Base-by-base conservation (phyloP, 2,797 vertebrate species). In the Chrosomus eos region DNA sequence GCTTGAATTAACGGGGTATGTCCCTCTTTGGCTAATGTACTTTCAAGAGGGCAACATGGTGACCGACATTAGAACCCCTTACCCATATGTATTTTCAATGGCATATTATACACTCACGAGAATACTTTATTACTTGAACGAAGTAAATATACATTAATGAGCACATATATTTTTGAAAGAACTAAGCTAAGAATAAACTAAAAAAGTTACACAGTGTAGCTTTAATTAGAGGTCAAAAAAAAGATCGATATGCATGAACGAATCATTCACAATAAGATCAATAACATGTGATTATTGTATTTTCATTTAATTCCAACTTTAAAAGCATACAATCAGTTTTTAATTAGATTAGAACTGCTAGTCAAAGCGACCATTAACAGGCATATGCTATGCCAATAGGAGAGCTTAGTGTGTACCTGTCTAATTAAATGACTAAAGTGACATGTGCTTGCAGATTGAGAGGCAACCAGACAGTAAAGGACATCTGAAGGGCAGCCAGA, bases 401-500 rank as follows among this genome's bases (percentile, higher is more conserved):
- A 75, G 43, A 83, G 3, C 8, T 83, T 26, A 33, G 28, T 28
- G 48, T 64, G 33, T 28, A 16, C 10, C 45, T 73, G 5, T 71
- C 48, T 53, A 48, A 73, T 74, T 82, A 67, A 75, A 68, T 55
- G 48, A 62, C 13, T 72, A 45, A 43, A 64, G 21, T 82, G 58
- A 36, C 14, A 18, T 66, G 40, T 64, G 64, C 1, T 60, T 70
- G 48, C 53, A 72, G 76, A 60, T 28, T 72, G 51, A 71, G 73
- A 55, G 62, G 64, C 11, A 26, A 68, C 19, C 62, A 18, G 28
- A 28, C 28, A 70, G 38, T 21, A 14, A 58, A 51, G 75, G 51
- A 33, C 66, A 62, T 62, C 38, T 36, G 64, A 84, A 62, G 75
- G 75, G 68, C 67, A 45, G 64, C 66, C 76, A 80, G 75, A 16